Evolutionary conservation across 2,888 invertebrate genomes (phyloP).

Genomic region (Polymixis flavicincta): DNA sequence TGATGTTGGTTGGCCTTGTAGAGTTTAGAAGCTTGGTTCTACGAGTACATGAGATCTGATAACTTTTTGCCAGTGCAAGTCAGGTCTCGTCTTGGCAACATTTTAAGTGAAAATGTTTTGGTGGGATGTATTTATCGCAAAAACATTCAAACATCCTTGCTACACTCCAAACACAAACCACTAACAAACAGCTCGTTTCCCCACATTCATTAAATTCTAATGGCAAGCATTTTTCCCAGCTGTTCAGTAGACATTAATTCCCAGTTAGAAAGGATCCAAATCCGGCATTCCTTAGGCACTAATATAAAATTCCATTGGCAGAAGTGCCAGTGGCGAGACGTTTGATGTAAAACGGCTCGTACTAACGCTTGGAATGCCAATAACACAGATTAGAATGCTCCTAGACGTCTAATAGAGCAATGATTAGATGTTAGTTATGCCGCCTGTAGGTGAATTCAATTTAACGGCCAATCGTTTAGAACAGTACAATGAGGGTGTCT

Average conservation of each 20-base stretch:
- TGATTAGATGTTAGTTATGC: constrained; percentile 53
- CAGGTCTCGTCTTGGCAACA: no score
- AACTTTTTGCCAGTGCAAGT: no score
- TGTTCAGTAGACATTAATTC: constrained; percentile 61
- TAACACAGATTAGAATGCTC: constrained; percentile 57
- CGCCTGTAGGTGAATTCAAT: constrained; percentile 49
- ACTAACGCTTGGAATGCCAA: constrained; percentile 59
- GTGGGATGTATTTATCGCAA: not conserved
- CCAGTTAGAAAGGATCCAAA: constrained; percentile 50
- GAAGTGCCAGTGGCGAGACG: constrained; percentile 54
- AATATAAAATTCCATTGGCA: constrained; percentile 61
- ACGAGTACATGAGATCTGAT: no score
- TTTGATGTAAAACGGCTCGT: constrained; percentile 55
- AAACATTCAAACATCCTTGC: no score
- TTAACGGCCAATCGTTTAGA: constrained; percentile 34
- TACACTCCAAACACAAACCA: constrained; percentile 6
- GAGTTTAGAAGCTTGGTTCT: no score
- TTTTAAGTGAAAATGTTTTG: no score
- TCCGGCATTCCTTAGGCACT: constrained; percentile 58
- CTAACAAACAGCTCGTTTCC: constrained; percentile 7
- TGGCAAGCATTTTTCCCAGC: constrained; percentile 31
- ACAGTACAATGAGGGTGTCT: constrained; percentile 7
- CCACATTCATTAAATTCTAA: constrained; percentile 38
- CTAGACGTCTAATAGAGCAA: constrained; percentile 48
- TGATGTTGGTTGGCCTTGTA: no score